phyloP scores from a whole-genome alignment of 2,888 invertebrate genomes.

The Hypolimnas misippus region DNA sequence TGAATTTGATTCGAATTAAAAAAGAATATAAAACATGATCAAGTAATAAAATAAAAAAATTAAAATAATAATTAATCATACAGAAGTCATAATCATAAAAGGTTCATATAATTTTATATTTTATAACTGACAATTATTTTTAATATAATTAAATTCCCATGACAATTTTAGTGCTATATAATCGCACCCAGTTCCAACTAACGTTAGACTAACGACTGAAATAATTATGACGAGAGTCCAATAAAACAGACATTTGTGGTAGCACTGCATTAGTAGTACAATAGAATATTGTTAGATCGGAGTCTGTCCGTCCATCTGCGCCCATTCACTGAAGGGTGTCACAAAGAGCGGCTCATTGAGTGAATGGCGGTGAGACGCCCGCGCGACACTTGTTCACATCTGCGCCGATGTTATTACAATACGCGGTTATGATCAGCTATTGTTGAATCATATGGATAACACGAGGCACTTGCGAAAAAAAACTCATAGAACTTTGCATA shows the following conservation, averaged over 20 bases:
- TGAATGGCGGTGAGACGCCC: no score
- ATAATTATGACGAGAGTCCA: background rate
- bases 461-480: no score
- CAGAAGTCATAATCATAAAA: no score
- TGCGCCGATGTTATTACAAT: conserved; percentile 16
- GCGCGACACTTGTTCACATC: conserved; percentile 16
- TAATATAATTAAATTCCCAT: background rate
- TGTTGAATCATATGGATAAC: no score
- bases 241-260: conserved; percentile 15
- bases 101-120: no score
- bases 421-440: conserved; percentile 3
- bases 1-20: no score
- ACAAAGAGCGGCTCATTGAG: conserved; percentile 1
- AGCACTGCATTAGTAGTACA: conserved; percentile 15
- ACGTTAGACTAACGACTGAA: background rate
- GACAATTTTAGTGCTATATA: background rate
- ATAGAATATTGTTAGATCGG: conserved; percentile 23
- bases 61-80: no score
- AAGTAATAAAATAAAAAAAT: no score
- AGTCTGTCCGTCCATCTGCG: conserved; percentile 7
- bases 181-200: background rate
- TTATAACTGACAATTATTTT: background rate
- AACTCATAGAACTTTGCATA: no score
- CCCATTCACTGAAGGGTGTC: conserved; percentile 11
- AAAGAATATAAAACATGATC: no score